Evolutionary conservation across 2,113 vertebrate genomes (phyloP), one percentile per base, ranked within the genome.

Genomic region (Callaeas wilsoni): DNA sequence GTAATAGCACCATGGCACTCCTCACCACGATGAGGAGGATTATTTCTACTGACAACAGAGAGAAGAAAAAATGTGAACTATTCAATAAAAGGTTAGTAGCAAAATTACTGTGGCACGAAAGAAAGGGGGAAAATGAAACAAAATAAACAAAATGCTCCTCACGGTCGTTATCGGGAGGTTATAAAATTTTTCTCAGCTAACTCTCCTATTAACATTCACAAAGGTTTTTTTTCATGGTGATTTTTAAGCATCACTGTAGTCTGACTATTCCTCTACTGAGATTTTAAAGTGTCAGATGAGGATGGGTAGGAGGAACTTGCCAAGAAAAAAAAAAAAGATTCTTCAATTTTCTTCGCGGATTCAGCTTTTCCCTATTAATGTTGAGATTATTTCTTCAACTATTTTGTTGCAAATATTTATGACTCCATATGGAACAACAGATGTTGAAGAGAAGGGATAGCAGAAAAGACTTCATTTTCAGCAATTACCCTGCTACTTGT

Each of bases 361-460:
- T 96, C 84, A 87, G 78, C 77, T 89, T 94, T 97, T 94, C 93
- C 93, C 96, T 97, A 96, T 97, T 96, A 94, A 96, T 97, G 94
- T 94, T 96, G 91, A 97, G 95, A 97, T 97, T 94, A 95, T 85
- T 98, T 96, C 90, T 94, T 77, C 92, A 90, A 96, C 86, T 97
- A 96, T 97, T 98, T 97, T 97, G 89, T 96, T 96, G 97, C 93
- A 97, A 98, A 98, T 98, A 97, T 98, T 97, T 97, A 98, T 96
- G 96, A 96, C 94, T 97, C 94, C 96, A 97, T 97, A 97, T 97
- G 96, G 97, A 96, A 94, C 93, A 94, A 89, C 96, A 98, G 93
- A 97, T 98, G 95, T 97, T 97, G 93, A 97, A 96, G 92, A 87
- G 96, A 95, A 97, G 87, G 91, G 88, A 97, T 71, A 92, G 93